Conservation (phyloP, 2,113 vertebrate species). For the Cochlearius cochlearius region DNA sequence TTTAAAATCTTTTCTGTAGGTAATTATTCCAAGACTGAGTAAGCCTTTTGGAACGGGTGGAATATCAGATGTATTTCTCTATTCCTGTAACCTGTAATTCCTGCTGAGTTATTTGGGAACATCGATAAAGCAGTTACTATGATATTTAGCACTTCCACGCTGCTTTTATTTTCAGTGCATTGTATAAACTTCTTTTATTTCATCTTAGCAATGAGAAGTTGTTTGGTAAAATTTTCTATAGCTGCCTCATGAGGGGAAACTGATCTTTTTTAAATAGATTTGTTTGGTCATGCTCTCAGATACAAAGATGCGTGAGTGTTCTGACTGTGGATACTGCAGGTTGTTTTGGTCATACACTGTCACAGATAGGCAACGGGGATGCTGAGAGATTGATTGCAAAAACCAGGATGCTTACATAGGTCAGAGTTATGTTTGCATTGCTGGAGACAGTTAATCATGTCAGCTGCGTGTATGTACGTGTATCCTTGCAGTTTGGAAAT, state of each 20-base stretch:
- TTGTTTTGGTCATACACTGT: background rate
- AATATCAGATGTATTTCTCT: background rate
- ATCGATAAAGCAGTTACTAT: background rate
- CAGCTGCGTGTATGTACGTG: background rate
- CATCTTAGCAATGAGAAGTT: background rate
- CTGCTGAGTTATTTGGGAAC: background rate
- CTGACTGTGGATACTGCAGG: background rate
- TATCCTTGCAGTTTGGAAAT: background rate
- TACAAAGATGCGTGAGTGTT: background rate
- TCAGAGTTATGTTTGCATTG: background rate
- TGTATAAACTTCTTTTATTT: background rate
- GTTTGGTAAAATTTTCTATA: background rate
- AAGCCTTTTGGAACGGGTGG: background rate
- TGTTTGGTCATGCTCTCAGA: background rate
- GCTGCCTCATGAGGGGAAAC: background rate
- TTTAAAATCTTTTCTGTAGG: background rate
- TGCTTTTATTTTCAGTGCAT: background rate
- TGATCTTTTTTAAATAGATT: background rate
- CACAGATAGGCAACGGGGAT: background rate
- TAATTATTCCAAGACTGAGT: background rate
- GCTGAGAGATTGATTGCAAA: background rate
- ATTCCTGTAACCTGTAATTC: fast-evolving
- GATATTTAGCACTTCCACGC: background rate
- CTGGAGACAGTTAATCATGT: background rate
- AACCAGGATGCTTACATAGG: background rate